These are phyloP conservation scores for Amphiprion ocellaris DNA, from an alignment of 2,113 vertebrate species.

Conservation along the genomic window DNA sequence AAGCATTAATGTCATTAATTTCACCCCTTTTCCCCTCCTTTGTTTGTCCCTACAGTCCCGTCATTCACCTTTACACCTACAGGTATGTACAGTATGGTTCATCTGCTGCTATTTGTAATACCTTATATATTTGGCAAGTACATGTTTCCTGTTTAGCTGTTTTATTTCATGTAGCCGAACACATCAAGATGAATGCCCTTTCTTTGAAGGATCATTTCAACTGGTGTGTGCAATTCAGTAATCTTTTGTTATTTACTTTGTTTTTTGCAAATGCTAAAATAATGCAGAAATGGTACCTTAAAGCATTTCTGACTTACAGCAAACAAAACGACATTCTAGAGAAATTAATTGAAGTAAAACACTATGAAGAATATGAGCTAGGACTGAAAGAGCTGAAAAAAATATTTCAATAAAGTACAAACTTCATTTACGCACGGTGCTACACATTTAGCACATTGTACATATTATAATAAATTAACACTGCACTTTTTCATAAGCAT, in stretches of 20 bases:
- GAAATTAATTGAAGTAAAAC: neutral
- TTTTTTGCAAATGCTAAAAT: no score
- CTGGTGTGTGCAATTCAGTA: neutral
- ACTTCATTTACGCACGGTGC: no score
- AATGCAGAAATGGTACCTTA: neutral
- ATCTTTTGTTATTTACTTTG: no score
- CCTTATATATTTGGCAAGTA: neutral
- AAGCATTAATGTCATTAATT: neutral
- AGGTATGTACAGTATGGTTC: constrained; percentile 84
- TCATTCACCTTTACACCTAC: constrained; percentile 98
- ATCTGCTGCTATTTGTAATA: neutral
- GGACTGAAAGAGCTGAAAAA: no score
- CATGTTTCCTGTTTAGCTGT: neutral
- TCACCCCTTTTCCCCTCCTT: neutral
- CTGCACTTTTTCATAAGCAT: neutral
- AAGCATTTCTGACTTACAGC: neutral
- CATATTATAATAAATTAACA: neutral
- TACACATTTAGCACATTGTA: neutral
- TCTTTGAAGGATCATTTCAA: neutral
- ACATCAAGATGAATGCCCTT: neutral
- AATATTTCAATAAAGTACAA: no score
- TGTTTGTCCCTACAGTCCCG: constrained; percentile 89
- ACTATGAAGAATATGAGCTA: neutral
- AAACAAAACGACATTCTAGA: neutral
- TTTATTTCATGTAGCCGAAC: neutral